Evolutionary conservation across 2,888 invertebrate species (phyloP), one percentile per base, ranked within the genome.

Genomic region (Biston stratarius): DNA sequence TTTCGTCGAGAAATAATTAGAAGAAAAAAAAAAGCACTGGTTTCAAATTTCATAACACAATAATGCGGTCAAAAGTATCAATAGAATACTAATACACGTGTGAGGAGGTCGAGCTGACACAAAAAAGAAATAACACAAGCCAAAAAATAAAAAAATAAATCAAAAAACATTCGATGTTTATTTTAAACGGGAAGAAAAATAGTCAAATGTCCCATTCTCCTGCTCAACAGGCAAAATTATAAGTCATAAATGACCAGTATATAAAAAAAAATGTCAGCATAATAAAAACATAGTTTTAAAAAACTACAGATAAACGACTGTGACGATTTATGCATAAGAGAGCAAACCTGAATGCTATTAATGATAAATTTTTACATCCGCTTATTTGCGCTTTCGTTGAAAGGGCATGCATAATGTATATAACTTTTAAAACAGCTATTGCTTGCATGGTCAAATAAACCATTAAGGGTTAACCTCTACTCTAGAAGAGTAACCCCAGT

Each of bases 211-310:
- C 83, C 81, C 83, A 79, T 76, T 76, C 74, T 74, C 81, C 83
- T 79, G 84, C 70, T 84, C 84, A 83, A 86, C 84, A 78, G 80
- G 83, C n/a, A 66, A 70, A 72, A 70, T 69, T 70, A 73, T 69
- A 38, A 38, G 9, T 38, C 38, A 38, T 38, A 68, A 64, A 65
- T 58, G 44, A 66, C 65, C 70, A 69, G 60, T 61, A 60, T 15
- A 24, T 38, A 34, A 55, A 60, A 38, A 51, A 6, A 59, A 47
- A 45, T 51, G 63, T 64, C 67, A 60, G 9, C 7, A 14, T 42
- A 53, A 42, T 34, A 44, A 42, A 64, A 59, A 53, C 64, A 62
- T 66, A 68, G 70, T 57, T 69, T 24, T 6, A 38, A 48, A 38
- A 44, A 73, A 77, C 75, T 12, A 12, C 5, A 9, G 38, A 38